A percentile compares a stretch with the other conserved stretches of the same genome.
Conservation (phyloP, 2,888 invertebrate species). For the Drosophila kanekoi region DNA sequence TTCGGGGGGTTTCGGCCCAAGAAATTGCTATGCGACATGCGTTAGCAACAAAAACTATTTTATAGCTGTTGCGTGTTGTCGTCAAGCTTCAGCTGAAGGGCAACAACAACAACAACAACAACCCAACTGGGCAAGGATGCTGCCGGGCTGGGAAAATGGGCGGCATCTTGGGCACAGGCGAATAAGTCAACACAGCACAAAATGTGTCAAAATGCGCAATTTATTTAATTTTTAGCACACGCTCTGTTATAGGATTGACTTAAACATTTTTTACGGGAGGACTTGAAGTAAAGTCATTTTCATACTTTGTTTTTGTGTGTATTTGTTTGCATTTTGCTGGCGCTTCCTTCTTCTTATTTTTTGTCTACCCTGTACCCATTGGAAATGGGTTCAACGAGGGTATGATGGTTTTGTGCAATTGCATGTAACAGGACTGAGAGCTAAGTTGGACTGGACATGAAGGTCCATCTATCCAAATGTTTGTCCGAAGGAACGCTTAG, state of each 20-base stretch:
- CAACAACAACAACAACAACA: conserved; percentile 40
- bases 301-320: conserved; percentile 60
- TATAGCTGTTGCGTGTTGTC: conserved; percentile 80
- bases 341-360: conserved; percentile 13
- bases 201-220: conserved; percentile 84
- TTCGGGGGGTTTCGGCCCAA: conserved; percentile 14
- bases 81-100: conserved; percentile 62
- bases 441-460: too few relatives aligned
- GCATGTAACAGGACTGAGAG: too few relatives aligned
- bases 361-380: background rate
- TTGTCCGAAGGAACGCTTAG: too few relatives aligned
- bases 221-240: conserved; percentile 82
- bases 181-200: conserved; percentile 80
- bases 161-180: conserved; percentile 19
- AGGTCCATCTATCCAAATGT: too few relatives aligned
- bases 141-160: conserved; percentile 42
- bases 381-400: too few relatives aligned
- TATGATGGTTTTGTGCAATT: too few relatives aligned
- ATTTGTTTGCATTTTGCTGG: conserved; percentile 38
- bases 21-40: conserved; percentile 79
- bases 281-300: conserved; percentile 66
- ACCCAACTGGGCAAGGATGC: too few relatives aligned
- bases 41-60: conserved; percentile 77
- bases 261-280: conserved; percentile 42
- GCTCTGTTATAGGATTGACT: conserved; percentile 59